Evolutionary conservation across 2,797 vertebrate species (phyloP), one percentile per base, ranked within the genome.

Genomic region (Borostomias antarcticus): DNA sequence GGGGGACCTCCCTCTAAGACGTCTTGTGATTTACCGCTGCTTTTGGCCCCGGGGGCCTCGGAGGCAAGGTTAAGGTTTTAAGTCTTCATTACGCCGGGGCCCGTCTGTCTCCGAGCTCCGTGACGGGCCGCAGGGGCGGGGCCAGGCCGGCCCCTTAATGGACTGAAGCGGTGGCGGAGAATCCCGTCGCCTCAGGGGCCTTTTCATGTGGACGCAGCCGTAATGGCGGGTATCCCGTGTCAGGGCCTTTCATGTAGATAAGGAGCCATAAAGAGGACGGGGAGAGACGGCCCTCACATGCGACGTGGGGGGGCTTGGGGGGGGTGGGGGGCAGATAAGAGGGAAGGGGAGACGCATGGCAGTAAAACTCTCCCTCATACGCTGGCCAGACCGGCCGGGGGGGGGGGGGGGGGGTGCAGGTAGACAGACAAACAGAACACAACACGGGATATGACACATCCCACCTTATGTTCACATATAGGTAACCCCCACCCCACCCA

Each of bases 201-300:
- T 86, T 88, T 88, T 93, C 83, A 90, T 87, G 89, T 89, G 89
- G 88, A 91, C 89, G 89, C 89, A 92, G 88, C 88, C 83, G 75
- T 91, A 92, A 92, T 92, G 90, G 89, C 84, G 88, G 81, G 81
- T 84, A 84, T 90, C 86, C 85, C 79, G 69, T 90, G 89, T 90
- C 87, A 84, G 83, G 80, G 86, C 86, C 91, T 93, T 93, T 91
- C 89, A 92, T 91, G 89, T 91, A 89, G 89, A 91, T 90, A 89
- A 91, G 88, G 89, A 90, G 89, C 82, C 85, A 89, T 91, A 91
- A 92, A 92, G 87, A 86, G 88, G 82, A 86, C n/a, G n/a, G n/a
- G n/a, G 82, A 85, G 86, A 86, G 83, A 74, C 86, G 83, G 84
- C 80, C 83, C 81, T 83, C 86, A 83, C 82, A 89, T 77, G 72